Conservation (phyloP, 2,113 vertebrate genomes). For the Elanoides forficatus region DNA sequence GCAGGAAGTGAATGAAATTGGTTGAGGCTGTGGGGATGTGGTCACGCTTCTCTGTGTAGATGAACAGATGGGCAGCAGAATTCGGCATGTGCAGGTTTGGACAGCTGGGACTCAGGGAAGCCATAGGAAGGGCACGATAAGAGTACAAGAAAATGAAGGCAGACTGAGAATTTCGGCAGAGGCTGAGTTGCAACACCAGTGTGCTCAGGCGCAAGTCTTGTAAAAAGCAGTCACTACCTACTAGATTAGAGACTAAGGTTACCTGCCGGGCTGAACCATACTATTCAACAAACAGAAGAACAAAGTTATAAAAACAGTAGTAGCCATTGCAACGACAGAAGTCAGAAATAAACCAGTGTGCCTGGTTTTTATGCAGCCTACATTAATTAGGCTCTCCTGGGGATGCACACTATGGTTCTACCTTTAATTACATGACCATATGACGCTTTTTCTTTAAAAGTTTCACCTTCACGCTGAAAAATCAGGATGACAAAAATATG, state of each 20-base stretch:
- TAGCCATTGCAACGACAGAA: neutral
- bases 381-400: neutral
- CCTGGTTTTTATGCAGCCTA: neutral
- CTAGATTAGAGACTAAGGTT: neutral
- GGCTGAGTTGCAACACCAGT: neutral
- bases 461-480: neutral
- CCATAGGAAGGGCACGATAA: neutral
- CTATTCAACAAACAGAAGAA: neutral
- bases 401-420: neutral
- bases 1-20: conserved; percentile 52
- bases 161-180: neutral
- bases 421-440: neutral
- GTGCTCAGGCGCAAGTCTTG: neutral
- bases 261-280: neutral
- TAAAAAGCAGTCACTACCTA: neutral
- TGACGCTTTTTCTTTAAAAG: neutral
- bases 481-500: neutral
- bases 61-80: conserved; percentile 55
- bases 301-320: neutral
- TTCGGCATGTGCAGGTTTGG: neutral
- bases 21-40: conserved; percentile 47
- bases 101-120: conserved; percentile 26
- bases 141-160: neutral
- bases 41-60: conserved; percentile 17
- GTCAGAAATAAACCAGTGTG: neutral